phyloP scores from a whole-genome alignment of 2,797 vertebrate species.

The Caiman crocodilus region DNA sequence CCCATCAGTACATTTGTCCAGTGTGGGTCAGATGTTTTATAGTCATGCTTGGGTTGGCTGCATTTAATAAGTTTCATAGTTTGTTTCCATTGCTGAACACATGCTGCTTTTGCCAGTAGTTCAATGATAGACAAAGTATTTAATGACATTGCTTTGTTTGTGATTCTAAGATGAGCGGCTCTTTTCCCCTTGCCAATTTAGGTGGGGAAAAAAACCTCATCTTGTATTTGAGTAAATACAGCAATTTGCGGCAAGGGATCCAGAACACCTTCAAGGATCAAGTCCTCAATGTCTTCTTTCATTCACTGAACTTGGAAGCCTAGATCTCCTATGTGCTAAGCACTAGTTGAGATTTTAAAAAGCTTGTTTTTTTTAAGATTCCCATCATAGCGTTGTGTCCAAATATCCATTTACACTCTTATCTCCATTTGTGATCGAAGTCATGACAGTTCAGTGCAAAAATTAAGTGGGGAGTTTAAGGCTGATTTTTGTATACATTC shows the following conservation, averaged over 20 bases:
- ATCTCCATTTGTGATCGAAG: background rate
- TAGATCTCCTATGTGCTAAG: background rate
- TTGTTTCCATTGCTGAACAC: too few relatives aligned
- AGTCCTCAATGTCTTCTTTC: accelerated
- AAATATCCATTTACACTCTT: background rate
- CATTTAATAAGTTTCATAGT: too few relatives aligned
- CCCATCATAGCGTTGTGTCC: background rate
- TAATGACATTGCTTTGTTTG: too few relatives aligned
- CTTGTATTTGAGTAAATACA: background rate
- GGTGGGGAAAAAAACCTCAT: too few relatives aligned
- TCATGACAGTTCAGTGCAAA: background rate
- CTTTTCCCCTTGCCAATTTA: too few relatives aligned
- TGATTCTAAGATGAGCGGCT: too few relatives aligned
- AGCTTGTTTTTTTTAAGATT: background rate
- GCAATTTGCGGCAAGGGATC: background rate
- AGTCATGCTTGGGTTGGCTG: too few relatives aligned
- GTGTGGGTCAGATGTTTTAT: too few relatives aligned
- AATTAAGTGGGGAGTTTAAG: background rate
- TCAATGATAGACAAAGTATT: too few relatives aligned
- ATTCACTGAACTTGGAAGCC: background rate
- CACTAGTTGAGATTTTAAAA: background rate
- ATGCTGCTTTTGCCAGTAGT: too few relatives aligned
- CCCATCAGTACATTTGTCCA: too few relatives aligned
- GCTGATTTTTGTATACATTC: background rate
- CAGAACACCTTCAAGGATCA: background rate